Evolutionary conservation across 2,113 vertebrate species (phyloP), one percentile per base, ranked within the genome.

Genomic region (Sinocyclocheilus anophthalmus): DNA sequence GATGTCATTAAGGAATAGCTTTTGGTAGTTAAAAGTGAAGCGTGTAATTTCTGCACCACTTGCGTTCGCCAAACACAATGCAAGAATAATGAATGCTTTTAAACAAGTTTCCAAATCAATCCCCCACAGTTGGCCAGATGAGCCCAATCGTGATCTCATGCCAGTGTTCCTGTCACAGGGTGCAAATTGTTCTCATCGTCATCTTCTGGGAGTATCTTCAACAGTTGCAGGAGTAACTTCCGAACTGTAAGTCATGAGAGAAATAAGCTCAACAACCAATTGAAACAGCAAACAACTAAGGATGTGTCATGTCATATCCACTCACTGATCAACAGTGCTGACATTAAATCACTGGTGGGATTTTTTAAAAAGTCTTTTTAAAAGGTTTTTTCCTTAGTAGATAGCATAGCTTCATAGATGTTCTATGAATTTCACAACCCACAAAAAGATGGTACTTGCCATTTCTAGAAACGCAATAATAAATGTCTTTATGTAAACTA

Each of bases 401-500:
- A 53, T 16, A 4, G 1, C 30, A 70, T 37, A 72, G 16, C 33
- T 39, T 72, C 16, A 2, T 39, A 22, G 8, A 72, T 72, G 33
- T 72, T 39, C 16, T 22, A 53, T 48, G 45, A 10, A 76, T 76
- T 50, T 76, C 45, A n/a, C 73, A 76, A 53, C 67, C 26, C 7
- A 70, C 6, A 37, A 30, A 30, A 30, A 30, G 33, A 30, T 1
- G 11, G 20, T 39, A 33, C n/a, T 14, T 53, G 24, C 22, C 24
- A 53, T 30, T 76, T 48, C 30, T 30, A 30, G 30, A 30, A 30
- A 30, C 30, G 30, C 30, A 30, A 30, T 42, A 33, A 45, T 22
- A 39, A 67, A 3, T 42, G 37, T 72, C 70, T 75, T 53, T 13
- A 20, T 37, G 86, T 89, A 33, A 77, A 81, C 81, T 77, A 72